Percentiles rank a stretch among this genome's conserved stretches.
Conservation (phyloP, 1,140 invertebrate genomes). For the Atta cephalotes region DNA sequence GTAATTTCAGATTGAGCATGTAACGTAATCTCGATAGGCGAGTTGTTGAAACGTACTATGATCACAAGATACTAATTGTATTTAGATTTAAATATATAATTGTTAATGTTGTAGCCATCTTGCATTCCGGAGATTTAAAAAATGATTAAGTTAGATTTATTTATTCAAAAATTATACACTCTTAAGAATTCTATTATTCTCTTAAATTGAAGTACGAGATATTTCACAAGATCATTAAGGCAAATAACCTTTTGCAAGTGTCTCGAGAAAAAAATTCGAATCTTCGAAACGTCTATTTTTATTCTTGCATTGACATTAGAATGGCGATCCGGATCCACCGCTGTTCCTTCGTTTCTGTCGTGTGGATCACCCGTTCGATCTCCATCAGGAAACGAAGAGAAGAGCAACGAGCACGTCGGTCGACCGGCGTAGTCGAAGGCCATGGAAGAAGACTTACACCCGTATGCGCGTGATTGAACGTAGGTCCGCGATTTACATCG, state of each 20-base stretch:
- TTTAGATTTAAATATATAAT: background rate
- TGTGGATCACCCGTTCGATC: constrained; percentile 49
- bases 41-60: background rate
- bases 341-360: constrained; percentile 25
- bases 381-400: constrained; percentile 9
- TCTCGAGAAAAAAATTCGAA: background rate
- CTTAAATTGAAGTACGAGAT: background rate
- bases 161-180: background rate
- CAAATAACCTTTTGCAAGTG: background rate
- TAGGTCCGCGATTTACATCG: constrained; percentile 83
- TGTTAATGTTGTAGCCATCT: background rate
- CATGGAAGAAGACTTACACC: constrained; percentile 74
- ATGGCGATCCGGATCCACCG: constrained; percentile 6
- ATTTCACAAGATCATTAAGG: background rate
- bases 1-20: background rate
- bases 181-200: background rate
- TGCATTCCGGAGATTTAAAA: background rate
- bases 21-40: constrained; percentile 16
- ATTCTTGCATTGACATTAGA: constrained; percentile 13
- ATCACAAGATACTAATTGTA: background rate
- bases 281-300: no score
- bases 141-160: background rate
- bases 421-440: constrained; percentile 75
- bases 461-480: constrained; percentile 82
- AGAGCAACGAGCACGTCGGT: constrained; percentile 66